Conservation (phyloP, 2,797 vertebrate genomes). For the Chaenodraco wilsoni region DNA sequence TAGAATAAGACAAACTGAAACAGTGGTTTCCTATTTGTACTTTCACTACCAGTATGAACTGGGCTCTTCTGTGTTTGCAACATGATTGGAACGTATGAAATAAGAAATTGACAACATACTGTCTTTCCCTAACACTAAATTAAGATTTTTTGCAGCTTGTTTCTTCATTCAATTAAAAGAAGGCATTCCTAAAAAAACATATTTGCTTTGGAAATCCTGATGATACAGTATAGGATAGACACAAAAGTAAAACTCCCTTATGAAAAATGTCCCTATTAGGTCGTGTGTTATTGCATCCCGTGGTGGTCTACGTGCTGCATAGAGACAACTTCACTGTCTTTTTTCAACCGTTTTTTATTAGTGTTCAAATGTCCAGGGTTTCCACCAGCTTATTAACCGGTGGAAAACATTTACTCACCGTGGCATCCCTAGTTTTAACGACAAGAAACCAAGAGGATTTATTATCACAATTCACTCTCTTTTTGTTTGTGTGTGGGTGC, state of each 20-base stretch:
- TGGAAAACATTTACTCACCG: no score
- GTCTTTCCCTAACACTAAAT: not conserved
- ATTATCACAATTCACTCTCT: constrained; percentile 18
- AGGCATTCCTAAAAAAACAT: no score
- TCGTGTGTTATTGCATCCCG: not conserved
- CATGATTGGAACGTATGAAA: constrained; percentile 8
- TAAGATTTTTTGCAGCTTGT: not conserved
- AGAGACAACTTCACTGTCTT: no score
- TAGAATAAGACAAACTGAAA: constrained; percentile 44
- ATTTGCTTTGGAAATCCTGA: no score
- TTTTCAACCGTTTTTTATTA: no score
- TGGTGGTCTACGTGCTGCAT: no score
- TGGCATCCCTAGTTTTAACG: no score
- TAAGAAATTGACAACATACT: not conserved
- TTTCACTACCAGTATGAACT: constrained; percentile 21
- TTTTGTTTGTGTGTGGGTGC: constrained; percentile 4
- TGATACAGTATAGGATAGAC: no score
- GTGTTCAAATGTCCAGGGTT: no score
- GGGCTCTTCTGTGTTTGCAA: constrained; percentile 7
- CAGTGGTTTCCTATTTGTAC: constrained; percentile 31
- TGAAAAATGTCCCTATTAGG: not conserved
- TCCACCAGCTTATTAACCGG: no score
- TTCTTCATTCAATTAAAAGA: no score
- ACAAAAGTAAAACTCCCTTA: no score
- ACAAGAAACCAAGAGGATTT: constrained; percentile 20